Base-by-base conservation (phyloP, 2,888 invertebrate species). In the Steromphala cineraria region DNA sequence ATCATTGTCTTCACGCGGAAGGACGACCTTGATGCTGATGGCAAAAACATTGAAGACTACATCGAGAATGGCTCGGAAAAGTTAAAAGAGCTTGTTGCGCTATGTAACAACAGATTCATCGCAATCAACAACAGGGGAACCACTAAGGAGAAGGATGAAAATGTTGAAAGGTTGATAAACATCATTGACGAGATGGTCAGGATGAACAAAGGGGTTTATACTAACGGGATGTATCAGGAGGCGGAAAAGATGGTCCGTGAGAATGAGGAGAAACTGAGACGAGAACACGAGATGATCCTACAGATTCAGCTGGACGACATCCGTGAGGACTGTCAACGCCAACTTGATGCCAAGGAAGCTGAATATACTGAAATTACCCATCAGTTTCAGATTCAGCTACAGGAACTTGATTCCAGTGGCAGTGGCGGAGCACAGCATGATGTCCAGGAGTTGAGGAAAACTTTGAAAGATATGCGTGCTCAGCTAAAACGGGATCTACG, bases 221-320 rank as follows among this genome's bases (percentile, higher is more conserved):
- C 84, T n/a, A 81, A 78, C 21, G 81, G 78, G 3, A 80, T 82
- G 81, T 84, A 81, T 55, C 28, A 75, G 36, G 81, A 78, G 56
- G 81, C 81, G 8, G 84, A 84, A 13, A 75, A 75, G 28, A 7
- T 28, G 21, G 8, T 75, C 10, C 19, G 52, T 15, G 24, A 75
- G 15, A 52, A 28, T 17, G 46, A 52, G 28, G 75, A 75, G 17
- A 8, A 53, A 53, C 53, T 75, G 40, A 52, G 21, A 40, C 10
- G 5, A 10, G 46, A 46, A 46, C 46, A 46, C 46, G 46, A 46
- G 46, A 13, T 13, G 46, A 5, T 1, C 13, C 46, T 46, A 5
- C 7, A 46, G 46, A 5, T 46, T 13, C 46, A 46, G 13, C 4
- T 46, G 4, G 46, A 5, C 4, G 46, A 46, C 5, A 46, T 46